Base-by-base conservation (phyloP, 2,888 invertebrate genomes). In the Drosophila ustulata region DNA sequence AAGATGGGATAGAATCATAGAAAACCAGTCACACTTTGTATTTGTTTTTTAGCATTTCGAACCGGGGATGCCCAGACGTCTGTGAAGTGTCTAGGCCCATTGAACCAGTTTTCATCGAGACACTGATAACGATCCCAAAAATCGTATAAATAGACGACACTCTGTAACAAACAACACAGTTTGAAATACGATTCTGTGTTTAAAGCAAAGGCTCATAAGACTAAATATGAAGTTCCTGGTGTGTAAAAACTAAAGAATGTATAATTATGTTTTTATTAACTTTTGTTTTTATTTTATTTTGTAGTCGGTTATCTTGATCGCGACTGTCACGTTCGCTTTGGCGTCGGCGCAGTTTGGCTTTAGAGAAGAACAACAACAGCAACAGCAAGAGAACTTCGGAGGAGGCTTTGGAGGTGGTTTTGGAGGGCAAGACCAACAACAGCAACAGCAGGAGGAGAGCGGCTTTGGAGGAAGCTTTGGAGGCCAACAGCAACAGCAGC, bases 1-100 rank as follows among this genome's bases (percentile, higher is more conserved):
- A 32, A 32, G 11, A 4, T 37, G 8, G 32, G 32, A 32, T n/a
- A 37, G 37, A 37, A 37, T n/a, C 37, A 37, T 37, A 37, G n/a
- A 37, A 37, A 37, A 37, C 37, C 37, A 5, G 37, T 37, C 37
- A 5, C 11, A 37, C 37, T 37, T n/a, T 18, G 18, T 18, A 37
- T 37, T 5, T 37, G 37, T 37, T 37, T n/a, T 37, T 37, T 5
- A 37, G 11, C n/a, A n/a, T n/a, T 37, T 37, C n/a, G 37, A n/a
- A n/a, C n/a, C 37, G 37, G 37, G 37, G 37, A 37, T 37, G 37
- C 37, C 37, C 37, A 37, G n/a, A 11, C n/a, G 37, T 37, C 37
- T 37, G 37, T 4, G 4, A 5, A 11, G n/a, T n/a, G 37, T 37
- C 37, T 37, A 37, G 37, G 37, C 37, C 37, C 3, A 34, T 11